phyloP scores from a whole-genome alignment of 2,113 vertebrate species.

The Perca flavescens region DNA sequence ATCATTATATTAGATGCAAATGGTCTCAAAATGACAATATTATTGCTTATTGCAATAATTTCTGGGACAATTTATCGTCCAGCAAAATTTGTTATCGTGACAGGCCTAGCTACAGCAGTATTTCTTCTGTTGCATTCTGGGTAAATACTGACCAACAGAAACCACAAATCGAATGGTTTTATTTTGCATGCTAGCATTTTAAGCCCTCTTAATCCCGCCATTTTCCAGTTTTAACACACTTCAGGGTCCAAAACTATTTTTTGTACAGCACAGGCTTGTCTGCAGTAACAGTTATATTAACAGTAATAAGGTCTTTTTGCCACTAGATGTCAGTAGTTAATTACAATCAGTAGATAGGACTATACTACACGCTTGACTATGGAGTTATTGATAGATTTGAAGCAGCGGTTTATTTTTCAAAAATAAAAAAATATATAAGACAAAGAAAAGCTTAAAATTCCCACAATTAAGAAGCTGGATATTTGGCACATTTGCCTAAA shows the following conservation, averaged over 20 bases:
- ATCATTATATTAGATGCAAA: too few species aligned
- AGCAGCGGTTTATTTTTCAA: too few species aligned
- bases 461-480: background rate
- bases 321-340: background rate
- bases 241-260: too few species aligned
- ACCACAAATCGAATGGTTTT: background rate
- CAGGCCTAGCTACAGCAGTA: background rate
- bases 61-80: too few species aligned
- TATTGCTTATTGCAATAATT: too few species aligned
- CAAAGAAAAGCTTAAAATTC: background rate
- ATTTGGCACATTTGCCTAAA: too few species aligned
- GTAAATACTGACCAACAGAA: background rate
- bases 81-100: too few species aligned
- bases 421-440: too few species aligned
- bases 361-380: too few species aligned
- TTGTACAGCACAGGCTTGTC: background rate
- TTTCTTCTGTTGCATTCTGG: background rate
- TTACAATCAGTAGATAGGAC: background rate
- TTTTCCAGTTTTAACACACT: too few species aligned
- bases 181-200: background rate
- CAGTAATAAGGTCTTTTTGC: background rate
- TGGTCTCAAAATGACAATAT: too few species aligned
- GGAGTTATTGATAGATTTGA: background rate
- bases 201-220: background rate
- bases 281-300: too few species aligned